Base-by-base conservation (phyloP, 2,113 vertebrate species). In the Lontra canadensis region DNA sequence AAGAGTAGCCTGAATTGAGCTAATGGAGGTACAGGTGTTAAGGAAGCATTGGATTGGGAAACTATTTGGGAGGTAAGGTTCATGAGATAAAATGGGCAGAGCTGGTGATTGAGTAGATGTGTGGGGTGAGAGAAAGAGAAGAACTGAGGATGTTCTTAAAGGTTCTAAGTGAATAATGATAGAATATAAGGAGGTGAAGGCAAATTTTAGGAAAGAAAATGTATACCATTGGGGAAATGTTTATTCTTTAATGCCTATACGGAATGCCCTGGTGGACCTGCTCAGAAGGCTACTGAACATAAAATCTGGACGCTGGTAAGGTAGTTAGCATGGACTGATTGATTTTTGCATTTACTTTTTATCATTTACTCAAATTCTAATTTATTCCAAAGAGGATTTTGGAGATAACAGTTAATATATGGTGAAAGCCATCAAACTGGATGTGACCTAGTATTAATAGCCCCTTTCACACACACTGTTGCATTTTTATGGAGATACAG, bases 261-360 rank as follows among this genome's bases (percentile, higher is more conserved):
- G 55, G 21, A 78, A 80, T 55, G 42, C 63, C 31, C 21, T 90
- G 36, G 31, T 36, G 2, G 14, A 82, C n/a, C 67, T 88, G 4
- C 61, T 82, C 31, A 92, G 65, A 9, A 59, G 23, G 14, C 57
- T 81, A 52, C 18, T 95, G 29, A 42, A 63, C 74, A 80, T 69
- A 65, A 76, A 95, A 80, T n/a, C 26, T 65, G 34, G 47, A 14
- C 36, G 11, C 63, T 15, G 25, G 21, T 18, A 88, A 29, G n/a
- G 57, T 74, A 95, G n/a, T 76, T 57, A 81, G 47, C 23, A 31
- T 74, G 26, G 12, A 81, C 11, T 81, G 80, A 65, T 42, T 59
- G 39, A 80, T 88, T 34, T 82, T 73, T 39, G n/a, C 47, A 85
- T 74, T 97, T 92, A 44, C 21, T 87, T 90, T 92, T 79, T 84